Evolutionary conservation across 2,113 vertebrate genomes (phyloP), one percentile per base, ranked within the genome.

Genomic region (Enhydra lutris): DNA sequence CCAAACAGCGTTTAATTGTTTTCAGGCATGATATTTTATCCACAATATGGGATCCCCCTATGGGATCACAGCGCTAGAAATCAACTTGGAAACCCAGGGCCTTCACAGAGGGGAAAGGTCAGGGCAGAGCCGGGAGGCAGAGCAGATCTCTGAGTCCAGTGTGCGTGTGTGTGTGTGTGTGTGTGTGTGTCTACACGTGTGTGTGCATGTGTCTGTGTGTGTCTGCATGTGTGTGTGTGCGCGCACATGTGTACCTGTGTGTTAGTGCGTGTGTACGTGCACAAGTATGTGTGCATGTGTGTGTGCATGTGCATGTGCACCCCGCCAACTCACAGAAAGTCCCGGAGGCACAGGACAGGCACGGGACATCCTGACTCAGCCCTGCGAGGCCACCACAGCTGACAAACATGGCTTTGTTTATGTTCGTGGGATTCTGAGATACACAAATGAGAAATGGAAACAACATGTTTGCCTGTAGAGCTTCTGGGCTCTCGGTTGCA

Each of bases 91-190:
- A 34, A 61, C 11, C 10, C 42, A 6, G 0, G 1, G 59, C 63
- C 34, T 52, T 55, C 63, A 29, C 15, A 4, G 26, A 20, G 21
- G 20, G 26, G 6, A 65, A 42, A 3, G 21, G n/a, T 7, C 15
- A 8, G 26, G 5, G 52, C 24, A 11, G 24, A 20, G 14, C 31
- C 63, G 20, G 39, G 26, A 17, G 18, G 63, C 45, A 6, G 7
- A 42, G 57, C 36, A 7, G 34, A 6, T 18, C 73, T 47, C 4
- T 11, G n/a, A 29, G 59, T 7, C 31, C 24, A 0, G 23, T 3
- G 6, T 0, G 0, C 14, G 0, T 47, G 45, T 47, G 45, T 12
- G 12, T 6, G 2, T 23, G n/a, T 36, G 67, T 20, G 39, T n/a
- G 12, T 26, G 67, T 20, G 39, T 36, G 13, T 29, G 23, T 26